Evolutionary conservation across 2,113 vertebrate genomes (phyloP).

Genomic region (Motacilla tschutschensis): DNA sequence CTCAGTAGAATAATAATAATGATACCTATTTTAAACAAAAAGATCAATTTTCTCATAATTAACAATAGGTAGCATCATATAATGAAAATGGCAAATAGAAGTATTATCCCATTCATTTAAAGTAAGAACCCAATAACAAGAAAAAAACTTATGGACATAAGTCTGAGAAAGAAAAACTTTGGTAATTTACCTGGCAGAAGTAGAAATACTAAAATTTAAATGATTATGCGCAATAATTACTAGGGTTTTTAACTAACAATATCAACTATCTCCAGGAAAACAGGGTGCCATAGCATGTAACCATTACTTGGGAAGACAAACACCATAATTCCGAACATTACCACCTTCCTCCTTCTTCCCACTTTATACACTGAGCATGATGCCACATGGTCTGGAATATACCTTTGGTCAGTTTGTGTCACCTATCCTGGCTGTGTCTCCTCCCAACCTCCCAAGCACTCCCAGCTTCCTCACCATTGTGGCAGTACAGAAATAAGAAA

Average conservation of each 20-base stretch:
- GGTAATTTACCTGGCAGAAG: not conserved
- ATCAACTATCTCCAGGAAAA: not conserved
- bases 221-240: not conserved
- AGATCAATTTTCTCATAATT: not conserved
- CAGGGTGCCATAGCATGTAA: too few species aligned
- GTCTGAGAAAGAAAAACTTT: not conserved
- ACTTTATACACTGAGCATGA: not conserved
- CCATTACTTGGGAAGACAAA: not conserved
- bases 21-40: not conserved
- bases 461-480: rapidly evolving
- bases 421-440: not conserved
- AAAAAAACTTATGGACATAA: not conserved
- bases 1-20: not conserved
- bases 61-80: not conserved
- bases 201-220: not conserved
- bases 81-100: not conserved
- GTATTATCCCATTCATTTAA: not conserved
- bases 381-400: not conserved
- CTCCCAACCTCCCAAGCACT: rapidly evolving
- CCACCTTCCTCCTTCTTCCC: rapidly evolving
- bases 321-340: not conserved
- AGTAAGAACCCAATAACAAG: not conserved
- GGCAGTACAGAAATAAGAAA: not conserved
- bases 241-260: not conserved
- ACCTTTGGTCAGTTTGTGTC: not conserved